Conservation (phyloP, 2,113 vertebrate species). For the Misgurnus mizolepis region DNA sequence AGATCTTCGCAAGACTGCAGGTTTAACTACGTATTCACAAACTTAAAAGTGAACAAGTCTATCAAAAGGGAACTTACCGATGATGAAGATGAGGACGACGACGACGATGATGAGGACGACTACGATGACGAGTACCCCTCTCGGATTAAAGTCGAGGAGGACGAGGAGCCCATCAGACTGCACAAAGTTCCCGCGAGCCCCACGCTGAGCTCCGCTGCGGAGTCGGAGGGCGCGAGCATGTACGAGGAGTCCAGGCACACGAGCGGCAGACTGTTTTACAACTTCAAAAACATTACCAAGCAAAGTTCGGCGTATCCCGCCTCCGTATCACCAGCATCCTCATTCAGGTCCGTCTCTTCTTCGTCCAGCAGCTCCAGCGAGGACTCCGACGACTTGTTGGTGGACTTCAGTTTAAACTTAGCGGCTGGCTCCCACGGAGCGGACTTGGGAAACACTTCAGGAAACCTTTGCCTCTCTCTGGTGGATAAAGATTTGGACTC, state of each 20-base stretch:
- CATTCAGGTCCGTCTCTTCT: conserved; percentile 81
- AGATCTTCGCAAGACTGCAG: conserved; percentile 70
- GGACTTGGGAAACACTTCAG: conserved; percentile 79
- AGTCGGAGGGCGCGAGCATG: conserved; percentile 81
- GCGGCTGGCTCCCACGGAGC: conserved; percentile 78
- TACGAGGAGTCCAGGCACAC: conserved; percentile 80
- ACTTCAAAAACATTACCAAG: conserved; percentile 92
- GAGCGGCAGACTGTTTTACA: conserved; percentile 82
- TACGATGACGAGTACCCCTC: conserved; percentile 73
- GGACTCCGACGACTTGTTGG: conserved; percentile 85
- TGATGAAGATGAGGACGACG: conserved; percentile 81
- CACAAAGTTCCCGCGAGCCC: conserved; percentile 85
- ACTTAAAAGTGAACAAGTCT: conserved; percentile 75
- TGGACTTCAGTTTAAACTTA: conserved; percentile 89
- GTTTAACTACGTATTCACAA: conserved; percentile 77
- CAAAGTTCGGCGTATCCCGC: conserved; percentile 75
- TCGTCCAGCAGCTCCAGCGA: conserved; percentile 76
- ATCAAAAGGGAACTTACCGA: conserved; percentile 84
- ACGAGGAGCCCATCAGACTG: conserved; percentile 74
- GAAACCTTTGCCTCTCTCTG: conserved; percentile 85
- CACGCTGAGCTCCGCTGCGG: conserved; percentile 80
- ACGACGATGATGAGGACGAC: conserved; percentile 81
- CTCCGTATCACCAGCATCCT: conserved; percentile 78
- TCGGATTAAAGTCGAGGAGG: conserved; percentile 71
- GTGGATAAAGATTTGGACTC: conserved; percentile 93